Base-by-base conservation (phyloP, 2,113 vertebrate genomes). In the Eubucco bourcierii region DNA sequence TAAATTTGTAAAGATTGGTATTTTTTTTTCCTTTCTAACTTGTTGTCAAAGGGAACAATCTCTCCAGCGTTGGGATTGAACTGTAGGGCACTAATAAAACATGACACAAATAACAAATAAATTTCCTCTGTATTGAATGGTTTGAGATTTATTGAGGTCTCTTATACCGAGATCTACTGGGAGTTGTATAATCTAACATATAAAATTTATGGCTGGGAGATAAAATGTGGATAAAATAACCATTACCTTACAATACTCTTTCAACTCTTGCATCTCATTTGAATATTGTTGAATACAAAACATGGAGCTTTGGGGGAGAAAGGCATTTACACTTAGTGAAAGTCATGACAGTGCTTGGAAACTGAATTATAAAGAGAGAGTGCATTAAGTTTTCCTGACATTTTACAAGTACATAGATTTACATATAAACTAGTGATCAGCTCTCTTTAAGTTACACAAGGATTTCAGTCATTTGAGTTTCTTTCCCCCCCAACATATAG, bases 81-180 rank as follows among this genome's bases (percentile, higher is more conserved):
- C 78, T 91, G 24, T 68, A 96, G 90, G 97, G 72, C 76, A 92
- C 84, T 93, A 94, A 95, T 94, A 97, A 97, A 97, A 80, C 70
- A 70, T 87, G 94, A 94, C 63, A 97, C 77, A 94, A 94, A 92
- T 91, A 96, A 92, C 80, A 96, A 80, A 97, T 96, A 96, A 87
- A 95, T 95, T 91, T 93, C 58, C 79, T 92, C 58, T n/a, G 12
- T 87, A 95, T 92, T 95, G 88, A 93, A 90, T 90, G 34, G 39
- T 70, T 94, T 71, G 70, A 94, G 50, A 97, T 97, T 97, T 97
- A 96, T 75, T 85, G 41, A 94, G n/a, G 72, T 87, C 65, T 95
- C 91, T 95, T 90, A 97, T 56, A 78, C n/a, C 31, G 90, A 94
- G 87, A 92, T 92, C 71, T 96, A 90, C n/a, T 89, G 83, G 63